Conservation (phyloP, 2,113 vertebrate genomes). For the Tachycineta bicolor region DNA sequence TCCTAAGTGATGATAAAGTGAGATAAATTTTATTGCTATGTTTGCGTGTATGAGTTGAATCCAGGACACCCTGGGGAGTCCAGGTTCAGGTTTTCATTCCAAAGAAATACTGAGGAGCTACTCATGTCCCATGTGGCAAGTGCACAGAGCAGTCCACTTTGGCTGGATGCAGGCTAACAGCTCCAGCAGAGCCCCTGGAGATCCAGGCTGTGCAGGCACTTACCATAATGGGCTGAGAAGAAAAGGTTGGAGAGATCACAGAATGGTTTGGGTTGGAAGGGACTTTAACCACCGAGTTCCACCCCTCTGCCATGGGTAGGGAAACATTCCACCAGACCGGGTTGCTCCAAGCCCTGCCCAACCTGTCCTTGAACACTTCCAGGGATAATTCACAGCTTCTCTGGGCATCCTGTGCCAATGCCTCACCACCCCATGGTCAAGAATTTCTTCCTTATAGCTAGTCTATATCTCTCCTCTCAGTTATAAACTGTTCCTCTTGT, state of each 20-base stretch:
- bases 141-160: not conserved
- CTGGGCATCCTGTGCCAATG: not conserved
- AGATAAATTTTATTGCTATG: not conserved
- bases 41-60: not conserved
- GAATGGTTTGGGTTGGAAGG: not conserved
- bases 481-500: not conserved
- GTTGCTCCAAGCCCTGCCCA: not conserved
- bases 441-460: not conserved
- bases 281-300: not conserved
- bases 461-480: not conserved
- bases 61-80: not conserved
- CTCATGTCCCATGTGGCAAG: accelerated
- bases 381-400: not conserved
- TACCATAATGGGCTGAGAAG: not conserved
- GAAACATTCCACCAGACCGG: not conserved
- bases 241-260: not conserved
- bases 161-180: not conserved
- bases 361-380: not conserved
- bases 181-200: not conserved
- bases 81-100: not conserved
- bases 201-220: not conserved
- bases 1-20: not conserved
- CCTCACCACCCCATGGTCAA: not conserved
- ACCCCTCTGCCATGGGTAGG: not conserved
- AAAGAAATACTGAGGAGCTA: not conserved